Conservation (phyloP, 1,140 invertebrate species). For the Camponotus pennsylvanicus region DNA sequence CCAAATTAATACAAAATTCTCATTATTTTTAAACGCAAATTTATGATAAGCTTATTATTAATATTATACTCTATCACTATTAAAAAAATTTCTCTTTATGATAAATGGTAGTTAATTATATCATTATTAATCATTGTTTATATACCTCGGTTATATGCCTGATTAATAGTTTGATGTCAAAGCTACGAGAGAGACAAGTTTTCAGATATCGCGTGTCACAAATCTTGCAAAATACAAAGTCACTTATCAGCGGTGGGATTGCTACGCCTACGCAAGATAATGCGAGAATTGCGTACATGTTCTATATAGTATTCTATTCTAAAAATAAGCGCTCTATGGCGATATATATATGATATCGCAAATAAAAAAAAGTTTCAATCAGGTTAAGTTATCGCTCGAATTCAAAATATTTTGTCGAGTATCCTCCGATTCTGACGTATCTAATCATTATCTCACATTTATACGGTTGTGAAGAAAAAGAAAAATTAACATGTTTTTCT, state of each 20-base stretch:
- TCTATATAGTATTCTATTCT: conserved; percentile 43
- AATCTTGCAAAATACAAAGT: conserved; percentile 48
- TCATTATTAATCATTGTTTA: conserved; percentile 36
- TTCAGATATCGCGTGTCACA: conserved; percentile 35
- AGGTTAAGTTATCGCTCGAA: conserved; percentile 58
- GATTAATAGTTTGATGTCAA: conserved; percentile 27
- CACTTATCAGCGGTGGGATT: conserved; percentile 59
- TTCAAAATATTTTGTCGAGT: conserved; percentile 66
- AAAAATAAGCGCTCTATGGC: conserved; percentile 44
- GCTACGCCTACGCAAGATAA: conserved; percentile 79
- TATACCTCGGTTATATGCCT: background rate
- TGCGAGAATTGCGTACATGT: conserved; percentile 3
- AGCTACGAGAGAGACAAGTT: conserved; percentile 2
- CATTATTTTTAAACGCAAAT: background rate
- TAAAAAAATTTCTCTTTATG: background rate
- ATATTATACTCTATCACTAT: background rate
- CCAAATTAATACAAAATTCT: background rate
- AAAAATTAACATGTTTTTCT: background rate
- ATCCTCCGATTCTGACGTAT: background rate
- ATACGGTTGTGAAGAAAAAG: background rate
- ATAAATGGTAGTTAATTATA: background rate
- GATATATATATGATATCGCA: conserved; percentile 14
- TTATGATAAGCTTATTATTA: background rate
- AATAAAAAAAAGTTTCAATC: conserved; percentile 16
- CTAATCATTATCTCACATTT: background rate